These are phyloP conservation scores for Agrotis clavis DNA, from an alignment of 2,888 invertebrate genomes.

Conservation along the genomic window DNA sequence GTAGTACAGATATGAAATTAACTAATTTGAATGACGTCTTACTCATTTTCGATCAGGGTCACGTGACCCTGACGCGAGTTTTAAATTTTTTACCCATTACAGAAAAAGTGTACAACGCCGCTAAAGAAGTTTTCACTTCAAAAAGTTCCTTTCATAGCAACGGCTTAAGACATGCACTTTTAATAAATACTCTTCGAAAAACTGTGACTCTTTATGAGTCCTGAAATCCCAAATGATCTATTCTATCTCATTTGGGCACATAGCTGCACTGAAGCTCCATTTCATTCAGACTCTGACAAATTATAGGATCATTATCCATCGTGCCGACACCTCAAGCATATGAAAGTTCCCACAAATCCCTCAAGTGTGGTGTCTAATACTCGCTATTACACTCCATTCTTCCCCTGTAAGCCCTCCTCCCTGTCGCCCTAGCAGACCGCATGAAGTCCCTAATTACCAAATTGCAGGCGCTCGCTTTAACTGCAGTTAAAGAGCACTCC, in stretches of 20 bases:
- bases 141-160: too few species aligned
- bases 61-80: too few species aligned
- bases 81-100: too few species aligned
- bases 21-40: too few species aligned
- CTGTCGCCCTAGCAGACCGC: slow-evolving; percentile 44
- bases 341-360: slow-evolving; percentile 51
- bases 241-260: not conserved
- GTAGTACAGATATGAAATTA: too few species aligned
- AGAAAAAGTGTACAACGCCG: too few species aligned
- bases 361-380: slow-evolving; percentile 67
- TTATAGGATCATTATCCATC: slow-evolving; percentile 41
- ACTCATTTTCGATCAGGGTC: too few species aligned
- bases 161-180: not conserved
- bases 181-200: not conserved
- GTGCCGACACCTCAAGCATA: slow-evolving; percentile 42
- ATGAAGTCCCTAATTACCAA: slow-evolving; percentile 74
- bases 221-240: not conserved
- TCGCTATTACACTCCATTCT: slow-evolving; percentile 27
- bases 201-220: not conserved
- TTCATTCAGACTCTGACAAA: slow-evolving; percentile 4
- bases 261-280: not conserved
- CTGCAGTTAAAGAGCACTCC: slow-evolving; percentile 70
- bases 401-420: slow-evolving; percentile 7
- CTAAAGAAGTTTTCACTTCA: too few species aligned
- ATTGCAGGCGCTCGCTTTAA: slow-evolving; percentile 74